Base-by-base conservation (phyloP, 2,888 invertebrate genomes). In the Cacoxenus indagator region DNA sequence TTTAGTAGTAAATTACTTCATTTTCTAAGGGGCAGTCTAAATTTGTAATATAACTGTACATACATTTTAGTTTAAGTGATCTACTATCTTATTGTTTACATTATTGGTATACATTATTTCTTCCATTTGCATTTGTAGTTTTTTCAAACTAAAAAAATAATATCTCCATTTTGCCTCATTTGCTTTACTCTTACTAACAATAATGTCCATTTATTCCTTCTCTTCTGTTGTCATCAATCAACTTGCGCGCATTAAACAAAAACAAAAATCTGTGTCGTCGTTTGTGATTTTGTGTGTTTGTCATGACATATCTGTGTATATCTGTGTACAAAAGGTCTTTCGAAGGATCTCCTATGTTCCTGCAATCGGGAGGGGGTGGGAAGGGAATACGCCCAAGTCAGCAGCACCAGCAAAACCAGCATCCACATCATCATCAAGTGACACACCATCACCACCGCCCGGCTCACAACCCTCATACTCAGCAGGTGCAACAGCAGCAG, bases 291-390 rank as follows among this genome's bases (percentile, higher is more conserved):
- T 70, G 64, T 70, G 66, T 68, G 67, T 68, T 71, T 65, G 57
- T 22, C 8, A 9, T 17, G 19, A 19, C 29, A 65, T 11, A 19
- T 67, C 43, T 64, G 51, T 29, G 43, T 54, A 48, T 61, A 17
- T 24, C 37, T 43, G 55, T 67, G 54, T 64, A 37, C 59, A 55
- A 67, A 65, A 85, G 86, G 81, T 82, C 83, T 77, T 76, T 75
- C 71, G 83, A 86, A 85, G 82, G 85, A 84, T 83, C 82, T 84
- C 81, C 85, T 81, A 86, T 86, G 86, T 86, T 78, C 83, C 78
- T 81, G 70, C 83, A 82, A 82, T 74, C 85, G 84, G 86, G 84
- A 84, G 86, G 86, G 84, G 86, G 85, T 86, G 86, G 86, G 86
- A 86, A 86, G 86, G 85, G 86, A 85, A 84, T 75, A 70, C 75